These are phyloP conservation scores for Drosophila diplacantha DNA, from an alignment of 2,888 invertebrate genomes.

Conservation along the genomic window DNA sequence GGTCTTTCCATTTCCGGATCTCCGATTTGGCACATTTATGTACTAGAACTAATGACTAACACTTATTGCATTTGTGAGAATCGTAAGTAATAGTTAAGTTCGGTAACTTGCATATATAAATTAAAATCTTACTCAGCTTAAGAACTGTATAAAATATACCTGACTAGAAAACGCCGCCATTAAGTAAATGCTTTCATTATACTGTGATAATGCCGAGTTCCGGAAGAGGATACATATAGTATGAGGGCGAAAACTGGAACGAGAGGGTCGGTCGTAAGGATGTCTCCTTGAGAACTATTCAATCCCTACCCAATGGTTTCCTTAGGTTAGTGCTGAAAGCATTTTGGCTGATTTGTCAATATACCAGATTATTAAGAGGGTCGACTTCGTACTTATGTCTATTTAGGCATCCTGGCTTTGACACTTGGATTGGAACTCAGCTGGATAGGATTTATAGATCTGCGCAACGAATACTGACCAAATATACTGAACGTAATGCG, in stretches of 20 bases:
- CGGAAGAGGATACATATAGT: neutral
- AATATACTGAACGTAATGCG: constrained; percentile 48
- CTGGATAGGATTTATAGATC: constrained; percentile 23
- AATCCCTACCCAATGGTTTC: neutral
- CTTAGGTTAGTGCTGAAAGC: constrained; percentile 9
- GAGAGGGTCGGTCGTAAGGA: constrained; percentile 5
- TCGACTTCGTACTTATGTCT: constrained; percentile 9
- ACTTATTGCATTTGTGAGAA: constrained; percentile 34
- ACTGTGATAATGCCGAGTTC: constrained; percentile 20
- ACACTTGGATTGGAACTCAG: constrained; percentile 29
- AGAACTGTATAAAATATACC: constrained; percentile 40
- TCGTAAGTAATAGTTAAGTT: constrained; percentile 18
- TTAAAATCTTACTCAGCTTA: constrained; percentile 47
- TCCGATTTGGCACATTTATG: constrained; percentile 62
- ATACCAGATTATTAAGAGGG: constrained; percentile 10
- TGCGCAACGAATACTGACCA: constrained; percentile 22
- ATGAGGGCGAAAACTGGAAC: neutral
- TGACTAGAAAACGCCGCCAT: constrained; percentile 36
- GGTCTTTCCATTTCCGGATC: constrained; percentile 13
- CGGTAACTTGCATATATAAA: constrained; percentile 42
- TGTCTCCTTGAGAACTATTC: neutral
- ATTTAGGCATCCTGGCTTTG: constrained; percentile 25
- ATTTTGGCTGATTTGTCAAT: constrained; percentile 32
- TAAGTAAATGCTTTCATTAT: constrained; percentile 59
- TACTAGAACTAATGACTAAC: constrained; percentile 59